Percentiles rank a stretch among this genome's conserved stretches.
Conservation (phyloP, 2,113 vertebrate species). For the Neofelis nebulosa region DNA sequence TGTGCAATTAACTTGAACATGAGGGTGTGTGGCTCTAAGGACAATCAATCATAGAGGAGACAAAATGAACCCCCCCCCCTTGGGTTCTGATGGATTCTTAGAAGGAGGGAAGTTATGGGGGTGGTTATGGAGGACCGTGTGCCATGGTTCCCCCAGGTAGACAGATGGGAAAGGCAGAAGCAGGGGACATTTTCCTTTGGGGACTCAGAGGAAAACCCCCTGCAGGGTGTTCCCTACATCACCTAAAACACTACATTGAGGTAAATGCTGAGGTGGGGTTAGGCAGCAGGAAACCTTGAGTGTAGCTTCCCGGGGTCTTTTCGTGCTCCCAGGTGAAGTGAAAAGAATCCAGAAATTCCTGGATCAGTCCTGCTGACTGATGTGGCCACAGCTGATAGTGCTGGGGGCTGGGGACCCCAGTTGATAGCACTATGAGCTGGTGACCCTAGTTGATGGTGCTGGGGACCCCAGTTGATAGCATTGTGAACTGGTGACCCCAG, state of each 20-base stretch:
- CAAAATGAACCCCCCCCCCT: neutral
- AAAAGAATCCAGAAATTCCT: neutral
- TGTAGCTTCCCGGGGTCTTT: neutral
- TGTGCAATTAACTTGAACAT: neutral
- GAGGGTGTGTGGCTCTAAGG: neutral
- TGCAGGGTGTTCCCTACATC: neutral
- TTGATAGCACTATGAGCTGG: neutral
- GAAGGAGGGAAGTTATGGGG: neutral
- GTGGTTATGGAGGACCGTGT: neutral
- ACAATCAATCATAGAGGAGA: neutral
- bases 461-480: neutral
- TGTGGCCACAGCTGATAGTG: neutral
- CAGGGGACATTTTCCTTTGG: neutral
- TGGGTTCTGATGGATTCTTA: neutral
- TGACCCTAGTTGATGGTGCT: neutral
- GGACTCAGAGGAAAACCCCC: neutral
- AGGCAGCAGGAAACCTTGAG: neutral
- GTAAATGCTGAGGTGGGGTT: accelerated
- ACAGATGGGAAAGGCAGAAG: neutral
- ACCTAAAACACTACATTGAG: too few relatives aligned
- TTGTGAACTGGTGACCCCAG: too few relatives aligned
- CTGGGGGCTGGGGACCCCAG: neutral
- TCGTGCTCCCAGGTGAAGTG: neutral
- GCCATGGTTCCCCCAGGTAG: neutral
- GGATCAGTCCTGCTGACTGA: neutral